Evolutionary conservation across 2,888 invertebrate genomes (phyloP), one percentile per base, ranked within the genome.

Genomic region (Polia nebulosa): DNA sequence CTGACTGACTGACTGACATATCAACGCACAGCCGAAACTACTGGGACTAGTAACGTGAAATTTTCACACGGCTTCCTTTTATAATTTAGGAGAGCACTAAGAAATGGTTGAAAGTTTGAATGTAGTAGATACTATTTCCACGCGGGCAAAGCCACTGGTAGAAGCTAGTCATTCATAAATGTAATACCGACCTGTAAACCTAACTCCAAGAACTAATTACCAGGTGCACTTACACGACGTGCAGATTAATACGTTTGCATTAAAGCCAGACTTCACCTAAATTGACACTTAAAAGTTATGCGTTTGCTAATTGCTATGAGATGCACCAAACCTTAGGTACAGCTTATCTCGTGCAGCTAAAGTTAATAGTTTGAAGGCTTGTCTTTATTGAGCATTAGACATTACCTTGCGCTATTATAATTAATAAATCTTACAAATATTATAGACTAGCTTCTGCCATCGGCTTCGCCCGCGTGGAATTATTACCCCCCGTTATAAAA

Each of bases 281-380:
- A 57, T 70, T 39, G 29, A 47, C 45, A 36, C 29, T 47, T n/a
- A 32, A 32, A 67, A 67, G n/a, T 67, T 45, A n/a, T 8, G 36
- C 27, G 6, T 36, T 22, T 36, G 7, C 34, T 22, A 22, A 55
- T 68, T 27, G 11, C 22, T n/a, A 2, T 29, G 29, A 47, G 29
- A 47, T 70, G 45, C 45, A 25, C 25, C n/a, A 32, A 29, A 29
- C 15, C 70, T 70, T 25, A 3, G 20, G 15, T 58, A 25, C 36
- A 47, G 47, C 29, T 58, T 58, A 67, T 17, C 29, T 39, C 13
- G 22, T 29, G 36, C 6, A 20, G 9, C 20, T 39, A 9, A 70
- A 25, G 34, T 13, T 44, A 11, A 13, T 22, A 22, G 27, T 34
- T 52, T 11, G 11, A 7, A 27, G 15, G 8, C 20, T 41, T 17